A percentile compares a stretch with the other conserved stretches of the same genome.
Evolutionary conservation across 2,797 vertebrate species (phyloP).

Genomic region (Sorex maritimensis): DNA sequence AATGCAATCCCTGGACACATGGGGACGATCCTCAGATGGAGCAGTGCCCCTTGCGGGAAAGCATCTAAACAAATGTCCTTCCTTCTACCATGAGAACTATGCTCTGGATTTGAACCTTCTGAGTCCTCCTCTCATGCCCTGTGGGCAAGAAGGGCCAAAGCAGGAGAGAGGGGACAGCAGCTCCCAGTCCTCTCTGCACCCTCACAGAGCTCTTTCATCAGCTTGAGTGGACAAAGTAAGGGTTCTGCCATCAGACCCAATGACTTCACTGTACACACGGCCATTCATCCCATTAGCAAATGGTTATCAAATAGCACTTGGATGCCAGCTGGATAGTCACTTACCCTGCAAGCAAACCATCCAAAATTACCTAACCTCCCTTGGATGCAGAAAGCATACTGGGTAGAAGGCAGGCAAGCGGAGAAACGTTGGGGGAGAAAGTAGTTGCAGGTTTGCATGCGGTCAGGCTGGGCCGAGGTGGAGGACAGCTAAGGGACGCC

Average conservation of each 20-base stretch:
- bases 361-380: neutral
- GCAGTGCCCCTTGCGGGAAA: no score
- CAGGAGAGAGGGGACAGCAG: neutral
- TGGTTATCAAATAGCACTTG: conserved; percentile 9
- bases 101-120: no score
- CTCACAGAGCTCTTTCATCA: neutral
- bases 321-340: neutral
- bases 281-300: neutral
- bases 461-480: neutral
- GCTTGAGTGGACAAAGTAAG: neutral
- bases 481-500: neutral
- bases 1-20: no score
- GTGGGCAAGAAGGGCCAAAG: neutral
- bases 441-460: neutral
- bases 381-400: neutral
- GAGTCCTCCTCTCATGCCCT: no score
- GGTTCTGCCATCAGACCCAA: neutral
- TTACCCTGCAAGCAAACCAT: conserved; percentile 8
- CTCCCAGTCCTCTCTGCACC: neutral
- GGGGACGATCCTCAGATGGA: no score
- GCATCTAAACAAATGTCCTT: no score
- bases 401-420: neutral
- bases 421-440: neutral
- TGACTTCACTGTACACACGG: neutral
- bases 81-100: no score